Conservation (phyloP, 2,888 invertebrate species). For the Neoascia interrupta region DNA sequence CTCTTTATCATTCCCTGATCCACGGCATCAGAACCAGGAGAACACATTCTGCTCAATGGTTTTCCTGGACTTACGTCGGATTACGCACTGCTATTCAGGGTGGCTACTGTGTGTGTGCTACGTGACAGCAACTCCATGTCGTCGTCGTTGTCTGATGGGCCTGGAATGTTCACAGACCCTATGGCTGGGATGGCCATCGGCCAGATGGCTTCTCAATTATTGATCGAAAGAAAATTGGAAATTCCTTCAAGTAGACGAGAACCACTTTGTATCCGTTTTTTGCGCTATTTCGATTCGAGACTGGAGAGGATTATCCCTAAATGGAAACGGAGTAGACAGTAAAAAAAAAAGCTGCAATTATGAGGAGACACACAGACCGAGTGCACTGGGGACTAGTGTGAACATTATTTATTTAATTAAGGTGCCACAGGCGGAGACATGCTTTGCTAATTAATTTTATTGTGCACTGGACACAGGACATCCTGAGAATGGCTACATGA, state of each 20-base stretch:
- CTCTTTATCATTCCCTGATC: too few relatives aligned
- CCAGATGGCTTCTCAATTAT: background rate
- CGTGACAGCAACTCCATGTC: too few relatives aligned
- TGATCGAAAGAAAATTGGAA: conserved; percentile 28
- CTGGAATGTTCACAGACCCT: conserved; percentile 45
- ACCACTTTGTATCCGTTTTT: conserved; percentile 43
- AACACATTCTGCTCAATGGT: too few relatives aligned
- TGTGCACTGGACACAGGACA: too few relatives aligned
- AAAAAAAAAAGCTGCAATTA: conserved; percentile 21
- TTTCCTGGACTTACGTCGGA: too few relatives aligned
- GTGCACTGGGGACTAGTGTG: conserved; percentile 28
- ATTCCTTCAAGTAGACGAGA: too few relatives aligned
- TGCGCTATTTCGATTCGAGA: conserved; percentile 7
- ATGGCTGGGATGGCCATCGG: conserved; percentile 1
- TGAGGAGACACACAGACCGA: background rate
- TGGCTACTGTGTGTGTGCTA: too few relatives aligned
- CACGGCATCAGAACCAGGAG: too few relatives aligned
- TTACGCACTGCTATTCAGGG: too few relatives aligned
- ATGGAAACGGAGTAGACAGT: background rate
- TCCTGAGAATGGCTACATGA: too few relatives aligned
- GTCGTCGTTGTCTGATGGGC: too few relatives aligned
- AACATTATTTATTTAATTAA: conserved; percentile 66
- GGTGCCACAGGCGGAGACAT: conserved; percentile 36
- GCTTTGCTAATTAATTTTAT: too few relatives aligned
- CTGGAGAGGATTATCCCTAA: conserved; percentile 26